Conservation (phyloP, 64 coral and sea anemone genomes). For the Cladopsammia gracilis region DNA sequence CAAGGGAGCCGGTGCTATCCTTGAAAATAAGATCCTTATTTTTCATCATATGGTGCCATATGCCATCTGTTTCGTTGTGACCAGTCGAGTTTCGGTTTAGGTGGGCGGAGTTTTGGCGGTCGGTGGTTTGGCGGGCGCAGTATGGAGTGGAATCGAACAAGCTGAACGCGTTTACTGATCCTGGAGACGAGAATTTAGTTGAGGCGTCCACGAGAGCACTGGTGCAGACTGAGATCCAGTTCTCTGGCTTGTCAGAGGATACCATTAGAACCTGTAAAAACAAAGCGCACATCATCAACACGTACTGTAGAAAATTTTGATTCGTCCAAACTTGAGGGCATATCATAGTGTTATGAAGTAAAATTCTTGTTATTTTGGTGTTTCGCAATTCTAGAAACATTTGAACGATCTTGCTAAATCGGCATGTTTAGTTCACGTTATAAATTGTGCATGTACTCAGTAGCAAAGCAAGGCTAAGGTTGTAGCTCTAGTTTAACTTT, state of each 20-base stretch:
- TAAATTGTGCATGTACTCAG: too few relatives aligned
- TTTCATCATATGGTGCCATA: background rate
- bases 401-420: too few relatives aligned
- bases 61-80: background rate
- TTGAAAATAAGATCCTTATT: slow-evolving; percentile 78
- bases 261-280: slow-evolving; percentile 55
- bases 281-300: background rate
- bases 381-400: too few relatives aligned
- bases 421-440: too few relatives aligned
- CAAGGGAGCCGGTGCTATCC: background rate
- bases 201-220: slow-evolving; percentile 26
- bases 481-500: too few relatives aligned
- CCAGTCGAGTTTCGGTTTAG: background rate
- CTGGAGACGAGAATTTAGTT: background rate
- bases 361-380: too few relatives aligned
- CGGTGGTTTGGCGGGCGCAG: background rate
- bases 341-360: too few relatives aligned
- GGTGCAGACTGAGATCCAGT: background rate
- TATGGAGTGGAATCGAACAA: slow-evolving; percentile 63
- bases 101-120: too few relatives aligned
- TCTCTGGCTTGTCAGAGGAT: background rate
- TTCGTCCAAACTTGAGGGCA: too few relatives aligned
- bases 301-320: too few relatives aligned
- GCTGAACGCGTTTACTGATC: slow-evolving; percentile 22
- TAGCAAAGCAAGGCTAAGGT: too few relatives aligned